Evolutionary conservation across 2,797 vertebrate species (phyloP).

Genomic region (Dryobates pubescens): DNA sequence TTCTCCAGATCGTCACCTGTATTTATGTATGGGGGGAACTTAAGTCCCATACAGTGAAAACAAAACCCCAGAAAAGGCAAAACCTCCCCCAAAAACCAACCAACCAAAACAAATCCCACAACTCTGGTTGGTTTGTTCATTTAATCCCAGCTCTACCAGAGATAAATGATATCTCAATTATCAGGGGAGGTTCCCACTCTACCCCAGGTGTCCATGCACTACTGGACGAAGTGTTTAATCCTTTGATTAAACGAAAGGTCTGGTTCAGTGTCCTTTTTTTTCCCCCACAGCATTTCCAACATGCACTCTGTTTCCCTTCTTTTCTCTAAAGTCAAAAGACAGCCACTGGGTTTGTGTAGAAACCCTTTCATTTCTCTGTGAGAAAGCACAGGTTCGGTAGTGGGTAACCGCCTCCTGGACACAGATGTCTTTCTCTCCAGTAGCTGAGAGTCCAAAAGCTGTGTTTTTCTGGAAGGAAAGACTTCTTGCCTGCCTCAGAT

Average conservation of each 20-base stretch:
- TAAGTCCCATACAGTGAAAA: neutral
- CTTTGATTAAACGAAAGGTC: neutral
- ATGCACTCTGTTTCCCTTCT: neutral
- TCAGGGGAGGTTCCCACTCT: neutral
- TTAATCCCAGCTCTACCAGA: neutral
- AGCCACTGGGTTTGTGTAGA: neutral
- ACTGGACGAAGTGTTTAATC: neutral
- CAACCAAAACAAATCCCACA: no score
- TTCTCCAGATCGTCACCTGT: neutral
- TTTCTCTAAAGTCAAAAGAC: neutral
- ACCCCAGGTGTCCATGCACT: neutral
- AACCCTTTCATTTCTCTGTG: neutral
- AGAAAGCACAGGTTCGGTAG: neutral
- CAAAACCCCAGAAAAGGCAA: neutral
- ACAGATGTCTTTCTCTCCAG: neutral
- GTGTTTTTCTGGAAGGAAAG: neutral
- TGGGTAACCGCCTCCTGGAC: neutral
- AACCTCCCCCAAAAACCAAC: neutral
- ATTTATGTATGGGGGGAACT: neutral
- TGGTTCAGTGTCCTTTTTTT: neutral
- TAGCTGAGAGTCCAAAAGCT: neutral
- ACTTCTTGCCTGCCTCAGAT: neutral
- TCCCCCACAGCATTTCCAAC: neutral
- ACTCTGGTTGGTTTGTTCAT: neutral
- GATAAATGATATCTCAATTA: neutral